Conservation (phyloP, 2,888 invertebrate species). For the Scaptomyza caliginosa region DNA sequence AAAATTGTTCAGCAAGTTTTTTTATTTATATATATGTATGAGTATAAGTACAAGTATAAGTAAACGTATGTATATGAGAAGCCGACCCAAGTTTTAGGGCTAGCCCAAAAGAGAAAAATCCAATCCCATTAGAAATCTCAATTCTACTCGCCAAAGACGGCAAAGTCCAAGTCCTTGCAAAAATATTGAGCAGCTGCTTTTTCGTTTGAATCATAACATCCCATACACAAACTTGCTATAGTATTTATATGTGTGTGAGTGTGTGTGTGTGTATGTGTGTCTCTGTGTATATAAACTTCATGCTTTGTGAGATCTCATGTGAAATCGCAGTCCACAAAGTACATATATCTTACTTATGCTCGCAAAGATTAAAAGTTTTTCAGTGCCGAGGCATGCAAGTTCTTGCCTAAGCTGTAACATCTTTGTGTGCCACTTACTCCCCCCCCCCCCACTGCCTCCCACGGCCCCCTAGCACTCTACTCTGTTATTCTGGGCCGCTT, state of each 20-base stretch:
- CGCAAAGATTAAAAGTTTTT: constrained; percentile 77
- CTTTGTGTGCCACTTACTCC: constrained; percentile 56
- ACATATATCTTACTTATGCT: constrained; percentile 78
- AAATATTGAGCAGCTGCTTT: constrained; percentile 77
- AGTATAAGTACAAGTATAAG: constrained; percentile 4
- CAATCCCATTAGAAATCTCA: constrained; percentile 78
- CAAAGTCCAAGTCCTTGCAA: constrained; percentile 53
- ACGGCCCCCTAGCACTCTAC: not conserved
- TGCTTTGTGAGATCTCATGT: constrained; percentile 50
- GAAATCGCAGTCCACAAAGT: constrained; percentile 52
- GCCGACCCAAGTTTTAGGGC: constrained; percentile 19
- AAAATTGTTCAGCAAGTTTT: constrained; percentile 77
- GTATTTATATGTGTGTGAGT: constrained; percentile 7
- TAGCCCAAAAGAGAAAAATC: constrained; percentile 47
- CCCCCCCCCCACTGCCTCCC: not conserved
- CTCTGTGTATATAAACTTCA: constrained; percentile 8
- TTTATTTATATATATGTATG: constrained; percentile 42
- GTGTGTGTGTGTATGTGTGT: constrained; percentile 1
- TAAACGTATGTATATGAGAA: constrained; percentile 5
- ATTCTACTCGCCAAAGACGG: constrained; percentile 53
- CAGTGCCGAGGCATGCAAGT: constrained; percentile 67
- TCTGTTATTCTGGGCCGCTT: constrained; percentile 38
- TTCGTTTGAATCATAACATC: constrained; percentile 58
- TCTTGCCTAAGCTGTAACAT: constrained; percentile 78
- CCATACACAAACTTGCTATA: constrained; percentile 10